A percentile compares a stretch with the other conserved stretches of the same genome.
These are phyloP conservation scores for Chaetoderma sp. DNA, from an alignment of 2,888 invertebrate genomes.

Conservation along the genomic window DNA sequence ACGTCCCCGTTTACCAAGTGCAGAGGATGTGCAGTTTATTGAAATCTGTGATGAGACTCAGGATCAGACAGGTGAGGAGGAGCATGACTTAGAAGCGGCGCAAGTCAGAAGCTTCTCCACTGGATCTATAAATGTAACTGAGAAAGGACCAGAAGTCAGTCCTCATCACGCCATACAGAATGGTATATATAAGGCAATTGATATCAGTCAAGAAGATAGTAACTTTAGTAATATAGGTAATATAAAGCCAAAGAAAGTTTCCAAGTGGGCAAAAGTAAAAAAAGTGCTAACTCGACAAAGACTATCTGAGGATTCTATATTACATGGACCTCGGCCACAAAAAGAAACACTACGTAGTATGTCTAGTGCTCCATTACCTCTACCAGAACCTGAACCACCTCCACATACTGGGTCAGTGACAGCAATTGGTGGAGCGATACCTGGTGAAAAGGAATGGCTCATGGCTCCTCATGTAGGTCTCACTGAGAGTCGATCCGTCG, in stretches of 20 bases:
- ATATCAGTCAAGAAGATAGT: not conserved
- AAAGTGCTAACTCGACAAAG: slow-evolving; percentile 78
- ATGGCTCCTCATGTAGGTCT: slow-evolving; percentile 33
- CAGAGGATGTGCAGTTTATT: slow-evolving; percentile 46
- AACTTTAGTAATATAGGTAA: not conserved
- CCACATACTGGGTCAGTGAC: not conserved
- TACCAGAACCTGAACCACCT: slow-evolving; percentile 1
- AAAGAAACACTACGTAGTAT: slow-evolving; percentile 33
- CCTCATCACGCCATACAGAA: not conserved
- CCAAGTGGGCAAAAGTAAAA: slow-evolving; percentile 91
- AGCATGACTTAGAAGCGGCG: not conserved
- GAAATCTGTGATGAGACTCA: slow-evolving; percentile 37
- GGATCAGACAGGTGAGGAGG: not conserved
- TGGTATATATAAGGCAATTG: too few relatives aligned
- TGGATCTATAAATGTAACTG: slow-evolving; percentile 57
- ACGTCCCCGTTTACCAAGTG: slow-evolving; percentile 52
- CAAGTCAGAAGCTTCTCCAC: slow-evolving; percentile 59
- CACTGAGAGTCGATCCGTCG: slow-evolving; percentile 47
- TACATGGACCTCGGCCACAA: slow-evolving; percentile 47
- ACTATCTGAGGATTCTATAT: slow-evolving; percentile 51
- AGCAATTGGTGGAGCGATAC: too few relatives aligned
- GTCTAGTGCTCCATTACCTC: slow-evolving; percentile 32
- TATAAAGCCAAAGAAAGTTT: slow-evolving; percentile 70
- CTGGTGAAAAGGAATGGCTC: slow-evolving; percentile 44
- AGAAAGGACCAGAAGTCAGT: not conserved